phyloP scores from a whole-genome alignment of 2,113 vertebrate species.

The Chionomys nivalis region DNA sequence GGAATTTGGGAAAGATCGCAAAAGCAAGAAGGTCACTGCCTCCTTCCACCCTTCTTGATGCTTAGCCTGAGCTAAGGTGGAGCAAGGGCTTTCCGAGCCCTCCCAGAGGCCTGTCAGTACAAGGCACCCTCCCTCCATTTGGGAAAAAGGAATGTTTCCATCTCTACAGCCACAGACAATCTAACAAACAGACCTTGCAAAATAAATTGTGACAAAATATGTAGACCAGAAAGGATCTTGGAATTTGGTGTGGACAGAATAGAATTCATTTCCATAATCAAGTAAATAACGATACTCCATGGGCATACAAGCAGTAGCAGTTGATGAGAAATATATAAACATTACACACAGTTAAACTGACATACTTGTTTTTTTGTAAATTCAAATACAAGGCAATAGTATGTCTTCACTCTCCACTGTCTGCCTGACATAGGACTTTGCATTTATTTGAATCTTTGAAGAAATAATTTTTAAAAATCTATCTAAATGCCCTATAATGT shows the following conservation, averaged over 20 bases:
- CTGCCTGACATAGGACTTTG: neutral
- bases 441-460: neutral
- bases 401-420: constrained; percentile 17
- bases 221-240: neutral
- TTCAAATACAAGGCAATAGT: neutral
- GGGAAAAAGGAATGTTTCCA: neutral
- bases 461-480: constrained; percentile 29
- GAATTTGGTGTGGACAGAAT: neutral
- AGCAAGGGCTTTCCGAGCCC: neutral
- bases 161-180: neutral
- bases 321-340: neutral
- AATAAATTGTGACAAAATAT: neutral
- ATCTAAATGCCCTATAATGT: neutral
- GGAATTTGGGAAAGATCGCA: neutral
- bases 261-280: neutral
- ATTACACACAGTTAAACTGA: neutral
- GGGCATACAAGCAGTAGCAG: neutral
- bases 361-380: neutral
- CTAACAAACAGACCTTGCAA: neutral
- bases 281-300: neutral
- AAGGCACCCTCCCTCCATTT: neutral
- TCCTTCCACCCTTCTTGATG: neutral
- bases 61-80: neutral
- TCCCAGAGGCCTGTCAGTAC: neutral
- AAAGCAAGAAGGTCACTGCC: neutral